These are phyloP conservation scores for Pseudocheirus occidentalis DNA, from an alignment of 2,797 vertebrate genomes.

Conservation along the genomic window DNA sequence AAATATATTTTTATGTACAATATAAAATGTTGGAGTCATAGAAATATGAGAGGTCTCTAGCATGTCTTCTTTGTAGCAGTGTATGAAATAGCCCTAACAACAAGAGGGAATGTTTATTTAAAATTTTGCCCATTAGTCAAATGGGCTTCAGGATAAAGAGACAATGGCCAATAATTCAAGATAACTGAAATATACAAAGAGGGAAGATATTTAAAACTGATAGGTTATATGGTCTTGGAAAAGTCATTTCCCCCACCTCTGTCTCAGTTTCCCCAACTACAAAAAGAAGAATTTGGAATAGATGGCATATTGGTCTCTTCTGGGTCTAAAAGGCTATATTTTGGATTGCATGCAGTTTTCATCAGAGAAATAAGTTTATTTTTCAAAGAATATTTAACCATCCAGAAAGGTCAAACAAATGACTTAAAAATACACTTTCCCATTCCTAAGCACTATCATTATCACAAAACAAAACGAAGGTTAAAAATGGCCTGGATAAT, in stretches of 20 bases:
- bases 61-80: not conserved
- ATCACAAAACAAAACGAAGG: not conserved
- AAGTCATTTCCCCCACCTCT: not conserved
- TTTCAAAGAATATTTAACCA: not conserved
- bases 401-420: not conserved
- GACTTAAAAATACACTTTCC: not conserved
- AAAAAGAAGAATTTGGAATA: not conserved
- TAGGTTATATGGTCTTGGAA: not conserved
- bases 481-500: not conserved
- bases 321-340: not conserved
- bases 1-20: not conserved
- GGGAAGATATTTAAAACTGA: not conserved
- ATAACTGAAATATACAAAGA: not conserved
- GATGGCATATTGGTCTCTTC: not conserved
- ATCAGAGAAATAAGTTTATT: not conserved
- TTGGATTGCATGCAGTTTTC: not conserved
- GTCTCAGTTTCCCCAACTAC: not conserved
- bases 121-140: conserved; percentile 5
- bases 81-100: not conserved
- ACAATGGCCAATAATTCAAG: not conserved
- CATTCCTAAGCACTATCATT: not conserved
- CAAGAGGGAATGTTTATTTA: not conserved
- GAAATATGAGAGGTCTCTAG: not conserved
- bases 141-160: not conserved
- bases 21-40: conserved; percentile 12